Base-by-base conservation (phyloP, 2,888 invertebrate species). In the Macroteleia sp. region DNA sequence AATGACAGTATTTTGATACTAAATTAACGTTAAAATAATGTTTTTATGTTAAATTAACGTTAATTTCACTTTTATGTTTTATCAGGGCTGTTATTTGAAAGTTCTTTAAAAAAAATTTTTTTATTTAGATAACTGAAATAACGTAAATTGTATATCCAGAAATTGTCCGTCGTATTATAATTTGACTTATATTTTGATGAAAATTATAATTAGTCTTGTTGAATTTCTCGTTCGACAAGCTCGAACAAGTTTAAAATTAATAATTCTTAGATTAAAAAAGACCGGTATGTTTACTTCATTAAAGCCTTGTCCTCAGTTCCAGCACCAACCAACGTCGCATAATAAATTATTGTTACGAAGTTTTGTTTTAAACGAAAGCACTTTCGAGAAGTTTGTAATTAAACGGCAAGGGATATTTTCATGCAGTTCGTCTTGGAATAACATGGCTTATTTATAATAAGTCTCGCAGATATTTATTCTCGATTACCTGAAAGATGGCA, bases 371-470 rank as follows among this genome's bases (percentile, higher is more conserved):
- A 50, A 10, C 17, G 19, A 30, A 28, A 19, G 12, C 19, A 54
- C 36, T 46, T 19, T 22, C 3, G 12, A 5, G 17, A 56, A 25
- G 16, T 19, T 50, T 25, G 34, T 67, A 57, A 57, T 67, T 57
- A 67, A 67, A 67, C 39, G 5, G 6, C 20, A 12, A 34, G 8
- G 14, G 39, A 46, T 46, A 28, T 46, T 56, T 67, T 56, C 28
- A 3, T 16, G 19, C 56, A 17, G 8, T 39, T 16, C 5, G 32
- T 57, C 28, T 30, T 67, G 67, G 57, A n/a, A n/a, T n/a, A n/a
- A n/a, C n/a, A n/a, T n/a, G n/a, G n/a, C n/a, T n/a, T n/a, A 67
- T 67, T 56, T 16, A 20, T 48, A 67, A 57, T 41, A 39, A 56
- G 67, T 19, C 32, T 14, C 5, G 28, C 2, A 14, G 28, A 25